Base-by-base conservation (phyloP, 2,113 vertebrate species). In the Atrichornis clamosus region DNA sequence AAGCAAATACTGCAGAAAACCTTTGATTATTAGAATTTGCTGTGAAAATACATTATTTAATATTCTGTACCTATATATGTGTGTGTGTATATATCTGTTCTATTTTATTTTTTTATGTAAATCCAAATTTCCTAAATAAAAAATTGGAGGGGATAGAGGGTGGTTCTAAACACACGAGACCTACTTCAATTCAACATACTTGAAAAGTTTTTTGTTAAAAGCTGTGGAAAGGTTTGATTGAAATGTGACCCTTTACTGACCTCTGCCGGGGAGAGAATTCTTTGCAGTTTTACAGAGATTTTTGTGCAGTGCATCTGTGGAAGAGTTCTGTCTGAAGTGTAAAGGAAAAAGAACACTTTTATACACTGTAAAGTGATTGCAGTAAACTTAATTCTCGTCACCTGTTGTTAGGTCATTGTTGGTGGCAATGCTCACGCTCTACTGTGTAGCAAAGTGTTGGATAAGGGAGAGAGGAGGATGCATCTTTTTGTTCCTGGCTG, bases 241-340 rank as follows among this genome's bases (percentile, higher is more conserved):
- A 62, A 30, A 32, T 59, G 8, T 62, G 74, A 73, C 65, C 37
- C 26, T 91, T 50, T 93, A 56, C 83, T 94, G 96, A 83, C 91
- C 86, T 94, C 94, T 96, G 18, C 63, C 0, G 92, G 95, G 63
- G 19, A 64, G 33, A 49, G 28, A 65, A 22, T 77, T 59, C 8
- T 47, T 73, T 62, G 82, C 90, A 80, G 27, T 55, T 67, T 64
- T 27, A 59, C 1, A 1, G 74, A 42, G 32, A 9, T 23, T 11
- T 44, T 35, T 14, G 13, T 37, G 30, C 47, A 26, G 35, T 28
- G 33, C 17, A 5, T 64, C 23, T 69, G 11, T 33, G 53, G 30
- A 47, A 78, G 13, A 30, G 20, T 37, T 53, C 20, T 37, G 41
- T 41, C 18, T 70, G 33, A 82, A 68, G 65, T 79, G 37, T 41